phyloP scores from a whole-genome alignment of 2,113 vertebrate genomes.

The Gopherus evgoodei region DNA sequence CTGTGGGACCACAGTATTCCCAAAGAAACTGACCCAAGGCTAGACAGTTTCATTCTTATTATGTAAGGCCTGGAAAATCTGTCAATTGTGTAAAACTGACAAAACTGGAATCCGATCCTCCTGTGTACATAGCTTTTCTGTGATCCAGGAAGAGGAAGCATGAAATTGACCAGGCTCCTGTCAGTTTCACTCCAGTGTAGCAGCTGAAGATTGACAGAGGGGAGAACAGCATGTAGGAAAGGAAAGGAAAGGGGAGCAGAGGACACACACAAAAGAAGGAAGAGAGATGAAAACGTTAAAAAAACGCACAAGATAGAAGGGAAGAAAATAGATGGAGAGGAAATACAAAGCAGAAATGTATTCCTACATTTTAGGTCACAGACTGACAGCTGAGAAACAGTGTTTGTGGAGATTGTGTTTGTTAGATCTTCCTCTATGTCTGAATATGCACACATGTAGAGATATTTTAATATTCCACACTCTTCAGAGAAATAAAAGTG shows the following conservation, averaged over 20 bases:
- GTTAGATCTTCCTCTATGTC: not conserved
- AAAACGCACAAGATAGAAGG: not conserved
- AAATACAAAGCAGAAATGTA: not conserved
- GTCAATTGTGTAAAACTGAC: not conserved
- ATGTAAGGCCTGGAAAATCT: not conserved
- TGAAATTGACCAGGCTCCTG: not conserved
- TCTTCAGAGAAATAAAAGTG: not conserved
- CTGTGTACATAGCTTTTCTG: not conserved
- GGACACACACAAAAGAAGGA: not conserved
- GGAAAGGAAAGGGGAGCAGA: rapidly evolving
- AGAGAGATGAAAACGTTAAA: not conserved
- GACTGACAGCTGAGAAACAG: not conserved
- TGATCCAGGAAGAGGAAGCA: not conserved
- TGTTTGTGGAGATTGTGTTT: not conserved
- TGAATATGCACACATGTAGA: not conserved
- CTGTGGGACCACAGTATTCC: not conserved
- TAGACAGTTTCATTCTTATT: not conserved
- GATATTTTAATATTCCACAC: not conserved
- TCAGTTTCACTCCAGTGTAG: not conserved
- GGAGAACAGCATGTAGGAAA: rapidly evolving
- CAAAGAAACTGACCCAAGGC: not conserved
- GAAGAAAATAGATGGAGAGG: not conserved
- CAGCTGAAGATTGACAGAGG: not conserved
- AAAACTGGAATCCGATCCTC: not conserved
- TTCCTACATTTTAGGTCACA: too few species aligned